phyloP scores from a whole-genome alignment of 1,140 invertebrate genomes.

The Drosophila bocqueti region DNA sequence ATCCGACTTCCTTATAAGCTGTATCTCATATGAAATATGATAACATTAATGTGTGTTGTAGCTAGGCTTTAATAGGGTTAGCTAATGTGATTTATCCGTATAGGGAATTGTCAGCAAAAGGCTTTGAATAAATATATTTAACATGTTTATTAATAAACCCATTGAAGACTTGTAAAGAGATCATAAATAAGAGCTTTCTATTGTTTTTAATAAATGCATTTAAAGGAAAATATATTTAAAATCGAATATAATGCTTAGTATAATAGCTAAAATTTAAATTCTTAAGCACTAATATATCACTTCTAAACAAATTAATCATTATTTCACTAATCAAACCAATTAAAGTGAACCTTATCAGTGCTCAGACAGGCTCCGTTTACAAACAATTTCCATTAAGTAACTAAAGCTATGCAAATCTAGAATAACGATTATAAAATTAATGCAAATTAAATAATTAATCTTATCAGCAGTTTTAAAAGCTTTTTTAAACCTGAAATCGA shows the following conservation, averaged over 20 bases:
- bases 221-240: too few relatives aligned
- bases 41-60: neutral
- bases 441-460: constrained; percentile 15
- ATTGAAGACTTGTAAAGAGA: neutral
- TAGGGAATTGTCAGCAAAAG: neutral
- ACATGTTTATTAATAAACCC: neutral
- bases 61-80: neutral
- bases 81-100: neutral
- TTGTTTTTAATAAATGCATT: neutral
- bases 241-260: neutral
- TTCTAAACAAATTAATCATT: neutral
- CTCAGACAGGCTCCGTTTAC: neutral
- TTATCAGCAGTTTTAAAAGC: constrained; percentile 37
- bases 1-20: constrained; percentile 34
- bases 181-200: neutral
- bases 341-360: neutral
- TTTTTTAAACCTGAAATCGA: constrained; percentile 9
- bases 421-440: constrained; percentile 24
- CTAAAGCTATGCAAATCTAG: constrained; percentile 20
- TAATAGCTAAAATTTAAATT: neutral
- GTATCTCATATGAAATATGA: constrained; percentile 19
- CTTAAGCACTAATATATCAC: neutral
- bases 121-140: neutral
- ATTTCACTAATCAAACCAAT: neutral
- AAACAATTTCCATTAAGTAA: constrained; percentile 11